Base-by-base conservation (phyloP, 2,113 vertebrate genomes). In the Megaceryle torquata region DNA sequence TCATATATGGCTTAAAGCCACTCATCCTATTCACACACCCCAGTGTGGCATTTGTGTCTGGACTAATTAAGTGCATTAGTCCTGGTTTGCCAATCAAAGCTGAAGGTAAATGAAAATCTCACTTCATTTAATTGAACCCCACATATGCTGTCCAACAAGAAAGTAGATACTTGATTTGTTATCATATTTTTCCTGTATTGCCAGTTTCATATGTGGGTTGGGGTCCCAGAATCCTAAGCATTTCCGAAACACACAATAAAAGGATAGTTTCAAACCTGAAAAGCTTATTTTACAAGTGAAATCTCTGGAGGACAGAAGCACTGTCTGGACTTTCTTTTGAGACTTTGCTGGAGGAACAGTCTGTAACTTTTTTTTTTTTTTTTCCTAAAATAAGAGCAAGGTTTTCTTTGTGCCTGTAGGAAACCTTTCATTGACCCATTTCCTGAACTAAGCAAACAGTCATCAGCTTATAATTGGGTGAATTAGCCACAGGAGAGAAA, bases 401-500 rank as follows among this genome's bases (percentile, higher is more conserved):
- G 91, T 94, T 95, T 84, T 15, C 65, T 89, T 93, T 87, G 48
- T 82, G 83, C 81, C 83, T 71, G 33, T 69, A 86, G 78, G 88
- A 95, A 94, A 91, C 77, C 57, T 89, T 93, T 86, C 83, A 93
- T 50, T 96, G 90, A 83, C 83, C 74, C 69, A 94, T 94, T 96
- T 96, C 65, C 83, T 82, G 57, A 89, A 91, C 48, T 44, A 91
- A 92, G 67, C 53, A 95, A 93, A 83, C 46, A 96, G 85, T 69
- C 76, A 69, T 86, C 88, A 91, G 50, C 69, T 93, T 88, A 96
- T 93, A 96, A 93, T 69, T 96, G 86, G 65, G 77, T 92, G 77
- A 95, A 96, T 95, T 85, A 94, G 31, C 84, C 83, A 94, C 92
- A 92, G 83, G 83, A 96, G 83, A 91, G 68, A 92, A 94, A 76